Evolutionary conservation across 2,888 invertebrate genomes (phyloP).

Genomic region (Macroteleia sp.): DNA sequence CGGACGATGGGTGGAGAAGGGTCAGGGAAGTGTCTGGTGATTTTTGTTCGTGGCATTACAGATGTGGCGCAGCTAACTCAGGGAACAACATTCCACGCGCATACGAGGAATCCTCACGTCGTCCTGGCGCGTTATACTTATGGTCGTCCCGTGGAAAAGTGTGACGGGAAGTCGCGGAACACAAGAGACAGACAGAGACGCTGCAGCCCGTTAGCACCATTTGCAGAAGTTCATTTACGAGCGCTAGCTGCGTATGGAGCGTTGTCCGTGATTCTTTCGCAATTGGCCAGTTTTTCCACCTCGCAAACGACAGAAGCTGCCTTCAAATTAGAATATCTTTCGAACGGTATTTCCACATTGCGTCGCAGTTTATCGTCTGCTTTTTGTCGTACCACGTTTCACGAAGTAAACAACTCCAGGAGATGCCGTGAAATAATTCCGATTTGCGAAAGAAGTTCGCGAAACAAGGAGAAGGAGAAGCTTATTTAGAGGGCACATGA

Average conservation of each 20-base stretch:
- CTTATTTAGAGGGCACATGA: no score
- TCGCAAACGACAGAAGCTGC: neutral
- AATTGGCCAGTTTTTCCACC: constrained; percentile 33
- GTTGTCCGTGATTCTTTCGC: constrained; percentile 49
- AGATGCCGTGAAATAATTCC: no score
- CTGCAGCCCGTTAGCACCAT: constrained; percentile 69
- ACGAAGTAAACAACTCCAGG: no score
- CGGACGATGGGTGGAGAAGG: neutral
- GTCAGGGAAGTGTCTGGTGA: constrained; percentile 26
- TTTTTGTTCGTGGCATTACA: constrained; percentile 42
- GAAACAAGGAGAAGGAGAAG: no score
- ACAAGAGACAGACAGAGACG: constrained; percentile 56
- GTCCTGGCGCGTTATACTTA: no score
- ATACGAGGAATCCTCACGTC: constrained; percentile 60
- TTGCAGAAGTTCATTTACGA: constrained; percentile 63
- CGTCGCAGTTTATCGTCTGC: neutral
- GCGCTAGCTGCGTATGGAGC: constrained; percentile 31
- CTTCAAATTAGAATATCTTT: constrained; percentile 6
- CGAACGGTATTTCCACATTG: neutral
- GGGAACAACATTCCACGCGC: constrained; percentile 71
- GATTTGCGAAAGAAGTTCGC: no score
- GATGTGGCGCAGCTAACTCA: constrained; percentile 28
- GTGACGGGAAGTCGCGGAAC: constrained; percentile 57
- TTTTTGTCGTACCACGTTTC: no score
- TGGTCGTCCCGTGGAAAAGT: constrained; percentile 65